phyloP scores from a whole-genome alignment of 30 jellyfish, hydroid and myxozoan genomes.

The Chironex yamaguchii region DNA sequence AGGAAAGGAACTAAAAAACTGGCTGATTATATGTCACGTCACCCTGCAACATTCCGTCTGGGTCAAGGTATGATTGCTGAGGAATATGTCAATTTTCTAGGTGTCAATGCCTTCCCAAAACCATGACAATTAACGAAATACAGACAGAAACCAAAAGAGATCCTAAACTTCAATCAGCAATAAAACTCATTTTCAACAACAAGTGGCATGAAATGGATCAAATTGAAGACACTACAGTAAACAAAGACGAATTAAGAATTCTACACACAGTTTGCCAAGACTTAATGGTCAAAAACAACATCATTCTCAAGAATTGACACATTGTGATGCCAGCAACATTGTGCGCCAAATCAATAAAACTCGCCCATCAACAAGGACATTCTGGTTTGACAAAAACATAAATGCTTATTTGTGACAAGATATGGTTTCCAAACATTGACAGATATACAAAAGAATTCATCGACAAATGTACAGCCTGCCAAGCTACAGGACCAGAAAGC shows the following conservation, averaged over 20 bases:
- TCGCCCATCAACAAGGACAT: neutral
- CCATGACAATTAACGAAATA: constrained; percentile 41
- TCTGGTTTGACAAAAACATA: neutral
- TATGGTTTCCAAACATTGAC: constrained; percentile 13
- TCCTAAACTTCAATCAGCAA: neutral
- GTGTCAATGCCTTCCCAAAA: constrained; percentile 42
- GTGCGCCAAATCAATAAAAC: neutral
- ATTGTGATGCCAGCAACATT: neutral
- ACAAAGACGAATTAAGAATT: neutral
- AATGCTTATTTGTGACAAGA: neutral
- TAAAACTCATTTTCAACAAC: too few species aligned
- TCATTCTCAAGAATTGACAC: neutral
- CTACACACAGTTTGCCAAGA: neutral
- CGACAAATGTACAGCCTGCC: neutral
- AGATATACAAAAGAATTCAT: neutral
- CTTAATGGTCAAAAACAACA: neutral
- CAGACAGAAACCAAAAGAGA: constrained; percentile 34
- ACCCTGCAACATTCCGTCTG: constrained; percentile 44
- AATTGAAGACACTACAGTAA: neutral
- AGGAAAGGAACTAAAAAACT: neutral
- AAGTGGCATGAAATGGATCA: neutral
- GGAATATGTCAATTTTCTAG: constrained; percentile 10
- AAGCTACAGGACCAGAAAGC: constrained; percentile 18
- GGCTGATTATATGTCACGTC: constrained; percentile 13
- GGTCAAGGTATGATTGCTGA: constrained; percentile 39